Evolutionary conservation across 2,797 vertebrate genomes (phyloP).

Genomic region (Pygocentrus nattereri): DNA sequence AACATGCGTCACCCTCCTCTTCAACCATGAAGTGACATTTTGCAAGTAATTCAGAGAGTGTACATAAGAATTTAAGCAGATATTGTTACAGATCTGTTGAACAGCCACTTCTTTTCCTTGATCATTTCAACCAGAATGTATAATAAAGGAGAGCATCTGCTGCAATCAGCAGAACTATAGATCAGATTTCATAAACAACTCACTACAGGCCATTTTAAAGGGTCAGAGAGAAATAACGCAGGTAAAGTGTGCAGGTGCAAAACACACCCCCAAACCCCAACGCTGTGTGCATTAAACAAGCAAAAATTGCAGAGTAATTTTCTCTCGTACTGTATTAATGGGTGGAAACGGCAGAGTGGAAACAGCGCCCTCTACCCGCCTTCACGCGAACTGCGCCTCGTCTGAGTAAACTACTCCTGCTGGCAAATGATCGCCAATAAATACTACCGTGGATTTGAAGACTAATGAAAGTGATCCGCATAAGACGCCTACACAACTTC

Average conservation of each 20-base stretch:
- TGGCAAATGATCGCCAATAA: background rate
- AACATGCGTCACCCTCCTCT: background rate
- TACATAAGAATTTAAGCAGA: background rate
- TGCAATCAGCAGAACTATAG: background rate
- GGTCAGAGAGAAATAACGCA: too few species aligned
- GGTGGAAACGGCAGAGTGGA: conserved; percentile 33
- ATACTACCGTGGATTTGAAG: background rate
- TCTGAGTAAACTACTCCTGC: background rate
- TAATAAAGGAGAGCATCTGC: background rate
- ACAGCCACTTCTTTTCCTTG: too few species aligned
- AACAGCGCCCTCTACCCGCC: conserved; percentile 71
- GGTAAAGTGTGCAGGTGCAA: too few species aligned
- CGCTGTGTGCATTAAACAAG: background rate
- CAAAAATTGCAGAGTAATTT: background rate
- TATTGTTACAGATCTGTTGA: background rate
- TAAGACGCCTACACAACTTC: background rate
- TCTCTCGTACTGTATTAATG: background rate
- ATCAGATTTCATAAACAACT: background rate
- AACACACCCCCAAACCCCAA: too few species aligned
- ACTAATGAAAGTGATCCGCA: background rate
- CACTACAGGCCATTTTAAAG: background rate
- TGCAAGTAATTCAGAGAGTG: background rate
- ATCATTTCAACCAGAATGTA: too few species aligned
- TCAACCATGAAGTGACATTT: background rate
- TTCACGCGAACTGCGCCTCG: background rate